phyloP scores from a whole-genome alignment of 2,888 invertebrate species.

The Melinopterus prodromus region DNA sequence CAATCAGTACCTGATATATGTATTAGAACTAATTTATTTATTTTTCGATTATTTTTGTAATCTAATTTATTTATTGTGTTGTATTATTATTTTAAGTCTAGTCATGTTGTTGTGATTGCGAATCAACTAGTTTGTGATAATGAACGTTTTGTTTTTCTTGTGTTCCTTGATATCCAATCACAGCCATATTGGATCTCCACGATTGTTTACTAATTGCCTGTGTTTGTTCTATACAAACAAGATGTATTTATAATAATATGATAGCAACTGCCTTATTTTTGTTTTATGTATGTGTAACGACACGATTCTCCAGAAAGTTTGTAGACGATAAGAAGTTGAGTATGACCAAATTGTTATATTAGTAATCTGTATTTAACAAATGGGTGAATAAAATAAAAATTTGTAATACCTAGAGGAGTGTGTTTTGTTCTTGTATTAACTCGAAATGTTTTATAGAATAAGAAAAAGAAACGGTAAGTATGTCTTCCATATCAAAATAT shows the following conservation, averaged over 20 bases:
- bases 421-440: neutral
- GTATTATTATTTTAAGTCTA: neutral
- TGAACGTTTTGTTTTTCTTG: neutral
- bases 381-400: neutral
- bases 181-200: neutral
- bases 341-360: conserved; percentile 4
- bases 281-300: neutral
- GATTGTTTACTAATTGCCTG: neutral
- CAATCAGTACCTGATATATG: too few species aligned
- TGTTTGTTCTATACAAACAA: neutral
- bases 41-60: too few species aligned
- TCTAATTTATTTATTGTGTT: too few species aligned
- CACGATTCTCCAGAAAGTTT: neutral
- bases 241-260: neutral
- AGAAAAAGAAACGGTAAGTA: too few species aligned
- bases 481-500: too few species aligned
- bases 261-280: neutral
- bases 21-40: too few species aligned
- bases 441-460: neutral
- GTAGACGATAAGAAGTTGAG: neutral
- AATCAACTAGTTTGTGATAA: neutral
- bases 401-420: neutral
- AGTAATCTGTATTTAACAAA: neutral
- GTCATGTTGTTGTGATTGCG: neutral
- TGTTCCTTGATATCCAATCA: neutral